Evolutionary conservation across 1,140 invertebrate species (phyloP).

Genomic region (Riptortus pedestris): DNA sequence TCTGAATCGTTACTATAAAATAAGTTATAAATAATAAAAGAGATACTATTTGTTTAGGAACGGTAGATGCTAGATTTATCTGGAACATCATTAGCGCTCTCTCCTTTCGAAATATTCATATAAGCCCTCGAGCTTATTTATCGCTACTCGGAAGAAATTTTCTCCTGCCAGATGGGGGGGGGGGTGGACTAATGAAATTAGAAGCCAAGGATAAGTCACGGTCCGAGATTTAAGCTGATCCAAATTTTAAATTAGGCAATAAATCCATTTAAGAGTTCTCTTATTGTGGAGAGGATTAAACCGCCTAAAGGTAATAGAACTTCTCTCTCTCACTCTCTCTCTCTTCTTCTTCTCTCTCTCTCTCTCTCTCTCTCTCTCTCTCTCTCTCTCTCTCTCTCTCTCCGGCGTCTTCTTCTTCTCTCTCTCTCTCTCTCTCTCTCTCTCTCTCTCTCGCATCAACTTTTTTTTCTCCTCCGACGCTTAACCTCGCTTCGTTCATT

Average conservation of each 20-base stretch:
- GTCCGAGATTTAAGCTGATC: conserved; percentile 3
- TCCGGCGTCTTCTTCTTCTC: conserved; percentile 1
- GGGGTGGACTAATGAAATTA: conserved; percentile 6
- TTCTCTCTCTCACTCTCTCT: no score
- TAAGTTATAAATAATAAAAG: conserved; percentile 8
- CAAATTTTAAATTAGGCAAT: conserved; percentile 10
- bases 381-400: background rate
- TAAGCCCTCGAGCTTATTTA: background rate
- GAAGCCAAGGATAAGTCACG: background rate
- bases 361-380: no score
- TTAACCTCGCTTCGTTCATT: no score
- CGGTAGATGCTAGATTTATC: background rate
- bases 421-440: no score
- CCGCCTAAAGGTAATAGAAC: background rate
- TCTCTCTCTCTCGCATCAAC: no score
- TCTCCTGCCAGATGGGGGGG: background rate
- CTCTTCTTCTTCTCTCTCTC: no score
- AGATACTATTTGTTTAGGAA: conserved; percentile 6
- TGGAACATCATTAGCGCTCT: background rate
- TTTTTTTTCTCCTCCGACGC: no score
- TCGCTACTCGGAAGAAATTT: no score
- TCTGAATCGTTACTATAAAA: no score
- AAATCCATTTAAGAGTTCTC: conserved; percentile 7
- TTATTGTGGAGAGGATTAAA: conserved; percentile 1
- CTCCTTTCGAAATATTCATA: background rate